These are phyloP conservation scores for Brachyptera risi DNA, from an alignment of 2,888 invertebrate species.

Conservation along the genomic window DNA sequence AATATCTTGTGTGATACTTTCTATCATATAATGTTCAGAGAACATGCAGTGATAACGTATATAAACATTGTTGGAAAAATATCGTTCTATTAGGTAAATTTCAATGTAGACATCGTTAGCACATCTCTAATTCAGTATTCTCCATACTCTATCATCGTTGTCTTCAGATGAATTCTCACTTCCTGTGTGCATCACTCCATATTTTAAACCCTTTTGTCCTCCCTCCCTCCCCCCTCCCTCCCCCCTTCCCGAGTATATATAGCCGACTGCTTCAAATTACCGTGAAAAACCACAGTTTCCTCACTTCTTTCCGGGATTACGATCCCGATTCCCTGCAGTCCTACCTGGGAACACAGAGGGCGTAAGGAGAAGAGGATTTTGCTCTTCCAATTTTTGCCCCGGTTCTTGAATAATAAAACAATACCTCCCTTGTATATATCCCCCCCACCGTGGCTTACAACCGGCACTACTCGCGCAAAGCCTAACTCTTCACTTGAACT, in stretches of 20 bases:
- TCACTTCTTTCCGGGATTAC: conserved; percentile 32
- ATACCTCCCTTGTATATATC: neutral
- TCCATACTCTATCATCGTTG: conserved; percentile 5
- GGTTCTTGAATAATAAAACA: conserved; percentile 20
- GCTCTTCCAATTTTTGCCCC: conserved; percentile 24
- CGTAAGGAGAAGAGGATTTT: conserved; percentile 33
- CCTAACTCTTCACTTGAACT: neutral
- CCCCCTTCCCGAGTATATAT: neutral
- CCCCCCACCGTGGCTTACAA: too few species aligned
- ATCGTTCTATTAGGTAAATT: too few species aligned
- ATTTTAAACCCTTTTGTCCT: conserved; percentile 21
- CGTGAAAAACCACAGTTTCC: conserved; percentile 26
- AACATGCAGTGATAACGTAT: too few species aligned
- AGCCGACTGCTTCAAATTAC: neutral
- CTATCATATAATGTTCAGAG: too few species aligned
- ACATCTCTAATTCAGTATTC: neutral
- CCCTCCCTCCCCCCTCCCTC: conserved; percentile 4
- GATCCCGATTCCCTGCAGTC: conserved; percentile 8
- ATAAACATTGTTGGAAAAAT: too few species aligned
- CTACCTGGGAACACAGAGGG: conserved; percentile 25
- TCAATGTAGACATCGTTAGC: neutral
- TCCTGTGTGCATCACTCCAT: conserved; percentile 18
- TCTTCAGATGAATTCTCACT: conserved; percentile 10
- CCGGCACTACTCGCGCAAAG: neutral
- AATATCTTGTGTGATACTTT: too few species aligned